Evolutionary conservation across 2,113 vertebrate genomes (phyloP).

Genomic region (Nycticryphes semicollaris): DNA sequence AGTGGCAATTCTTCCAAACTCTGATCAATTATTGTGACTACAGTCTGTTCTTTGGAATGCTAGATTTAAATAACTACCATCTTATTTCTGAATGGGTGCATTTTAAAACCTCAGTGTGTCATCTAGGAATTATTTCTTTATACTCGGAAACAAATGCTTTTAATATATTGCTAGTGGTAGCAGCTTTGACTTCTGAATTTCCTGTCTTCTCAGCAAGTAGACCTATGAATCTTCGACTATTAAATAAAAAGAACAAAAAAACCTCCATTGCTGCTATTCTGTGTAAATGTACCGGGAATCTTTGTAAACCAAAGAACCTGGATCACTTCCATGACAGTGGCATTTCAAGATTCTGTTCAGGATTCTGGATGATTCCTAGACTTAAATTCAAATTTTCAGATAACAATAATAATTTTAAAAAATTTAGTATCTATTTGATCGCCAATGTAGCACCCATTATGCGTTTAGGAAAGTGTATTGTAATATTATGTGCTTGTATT

Average conservation of each 20-base stretch:
- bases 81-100: not conserved
- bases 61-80: not conserved
- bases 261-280: fast-evolving
- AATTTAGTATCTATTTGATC: not conserved
- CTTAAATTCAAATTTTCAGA: not conserved
- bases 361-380: not conserved
- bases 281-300: not conserved
- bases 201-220: not conserved
- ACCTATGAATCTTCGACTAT: not conserved
- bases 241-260: not conserved
- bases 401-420: not conserved
- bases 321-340: not conserved
- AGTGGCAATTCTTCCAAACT: not conserved
- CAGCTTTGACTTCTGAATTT: not conserved
- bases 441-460: not conserved
- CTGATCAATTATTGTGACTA: not conserved
- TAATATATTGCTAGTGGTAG: not conserved
- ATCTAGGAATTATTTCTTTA: not conserved
- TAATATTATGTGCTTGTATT: not conserved
- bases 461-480: not conserved
- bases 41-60: not conserved
- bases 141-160: not conserved
- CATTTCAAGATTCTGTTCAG: not conserved
- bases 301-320: not conserved
- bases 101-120: not conserved